A percentile compares a stretch with the other conserved stretches of the same genome.
phyloP scores from a whole-genome alignment of 2,888 invertebrate species.

The Strigamia transsilvanica region DNA sequence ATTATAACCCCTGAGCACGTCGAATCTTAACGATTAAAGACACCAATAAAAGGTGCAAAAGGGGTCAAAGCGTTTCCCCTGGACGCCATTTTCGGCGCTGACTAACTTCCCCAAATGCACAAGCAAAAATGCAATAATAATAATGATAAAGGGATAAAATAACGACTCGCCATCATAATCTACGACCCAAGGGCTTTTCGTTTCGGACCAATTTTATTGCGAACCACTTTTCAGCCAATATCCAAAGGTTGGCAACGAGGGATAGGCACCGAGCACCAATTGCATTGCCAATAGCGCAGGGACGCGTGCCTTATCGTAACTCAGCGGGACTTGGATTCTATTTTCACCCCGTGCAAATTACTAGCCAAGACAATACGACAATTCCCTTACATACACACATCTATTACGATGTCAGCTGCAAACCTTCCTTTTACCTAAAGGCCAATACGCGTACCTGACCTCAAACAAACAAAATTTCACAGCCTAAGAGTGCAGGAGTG shows the following conservation, averaged over 20 bases:
- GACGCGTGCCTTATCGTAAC: slow-evolving; percentile 48
- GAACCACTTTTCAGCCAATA: slow-evolving; percentile 45
- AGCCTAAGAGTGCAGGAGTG: no score
- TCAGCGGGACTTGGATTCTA: slow-evolving; percentile 40
- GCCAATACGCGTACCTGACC: no score
- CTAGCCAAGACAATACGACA: slow-evolving; percentile 6
- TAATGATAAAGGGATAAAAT: slow-evolving; percentile 41
- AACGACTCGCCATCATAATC: slow-evolving; percentile 39
- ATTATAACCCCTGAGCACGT: slow-evolving; percentile 43
- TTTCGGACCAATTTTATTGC: slow-evolving; percentile 42
- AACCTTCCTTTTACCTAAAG: background rate
- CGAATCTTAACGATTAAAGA: slow-evolving; percentile 41
- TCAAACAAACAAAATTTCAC: no score
- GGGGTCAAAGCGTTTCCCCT: background rate
- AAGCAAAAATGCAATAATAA: slow-evolving; percentile 46
- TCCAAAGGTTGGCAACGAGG: slow-evolving; percentile 47
- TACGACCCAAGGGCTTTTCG: slow-evolving; percentile 48
- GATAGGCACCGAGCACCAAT: slow-evolving; percentile 46
- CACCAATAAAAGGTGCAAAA: slow-evolving; percentile 40
- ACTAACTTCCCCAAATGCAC: slow-evolving; percentile 20
- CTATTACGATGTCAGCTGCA: background rate
- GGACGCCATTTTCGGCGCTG: background rate
- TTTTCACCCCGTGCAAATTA: slow-evolving; percentile 49
- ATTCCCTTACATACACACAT: slow-evolving; percentile 11
- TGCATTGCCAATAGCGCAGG: slow-evolving; percentile 45